Conservation (phyloP, 2,888 invertebrate species). For the Hypolimnas misippus region DNA sequence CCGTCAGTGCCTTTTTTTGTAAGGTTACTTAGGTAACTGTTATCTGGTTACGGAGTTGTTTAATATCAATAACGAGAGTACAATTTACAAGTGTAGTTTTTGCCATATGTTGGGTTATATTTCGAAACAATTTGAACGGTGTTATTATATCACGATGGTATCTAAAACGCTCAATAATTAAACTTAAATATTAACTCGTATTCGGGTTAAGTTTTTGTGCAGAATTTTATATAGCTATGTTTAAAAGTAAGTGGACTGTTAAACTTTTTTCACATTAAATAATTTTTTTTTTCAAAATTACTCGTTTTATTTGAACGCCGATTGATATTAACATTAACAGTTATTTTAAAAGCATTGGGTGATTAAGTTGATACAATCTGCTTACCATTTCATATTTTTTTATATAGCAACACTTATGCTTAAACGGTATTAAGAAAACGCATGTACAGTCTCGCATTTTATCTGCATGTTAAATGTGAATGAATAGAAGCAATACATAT, state of each 20-base stretch:
- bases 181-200: constrained; percentile 10
- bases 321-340: constrained; percentile 37
- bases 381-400: constrained; percentile 59
- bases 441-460: constrained; percentile 6
- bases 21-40: too few relatives aligned
- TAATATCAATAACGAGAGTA: too few relatives aligned
- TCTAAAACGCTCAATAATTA: constrained; percentile 4
- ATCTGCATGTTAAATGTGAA: constrained; percentile 18
- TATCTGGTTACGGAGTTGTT: too few relatives aligned
- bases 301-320: constrained; percentile 65
- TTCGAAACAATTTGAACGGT: not conserved
- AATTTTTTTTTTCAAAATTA: constrained; percentile 57
- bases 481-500: not conserved
- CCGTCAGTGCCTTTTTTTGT: too few relatives aligned
- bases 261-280: constrained; percentile 79
- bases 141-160: not conserved
- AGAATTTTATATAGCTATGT: constrained; percentile 12
- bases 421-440: not conserved
- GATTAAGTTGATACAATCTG: constrained; percentile 79
- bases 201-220: constrained; percentile 18
- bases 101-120: too few relatives aligned
- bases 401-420: constrained; percentile 45
- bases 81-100: too few relatives aligned
- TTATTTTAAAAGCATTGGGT: constrained; percentile 49
- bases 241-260: constrained; percentile 78